A percentile compares a stretch with the other conserved stretches of the same genome.
These are phyloP conservation scores for Lateolabrax maculatus DNA, from an alignment of 2,797 vertebrate species.

Conservation along the genomic window DNA sequence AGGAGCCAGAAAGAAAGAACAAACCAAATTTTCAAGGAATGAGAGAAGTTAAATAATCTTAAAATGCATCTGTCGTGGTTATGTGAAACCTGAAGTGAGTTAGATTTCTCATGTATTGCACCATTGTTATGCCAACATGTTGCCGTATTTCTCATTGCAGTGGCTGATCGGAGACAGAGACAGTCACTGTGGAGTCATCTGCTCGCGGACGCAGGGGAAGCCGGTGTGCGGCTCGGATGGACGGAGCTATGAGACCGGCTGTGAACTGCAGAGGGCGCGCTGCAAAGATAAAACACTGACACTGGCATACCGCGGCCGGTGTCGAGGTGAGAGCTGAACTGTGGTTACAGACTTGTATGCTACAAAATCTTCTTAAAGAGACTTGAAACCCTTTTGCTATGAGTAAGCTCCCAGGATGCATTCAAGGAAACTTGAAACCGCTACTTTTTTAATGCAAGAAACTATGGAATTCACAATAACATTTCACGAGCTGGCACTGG, in stretches of 20 bases:
- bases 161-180: conserved; percentile 97
- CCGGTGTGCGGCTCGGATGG: conserved; percentile 96
- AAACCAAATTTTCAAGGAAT: conserved; percentile 19
- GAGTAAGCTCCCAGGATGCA: neutral
- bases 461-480: neutral
- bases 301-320: conserved; percentile 91
- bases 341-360: fast-evolving
- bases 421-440: conserved; percentile 11
- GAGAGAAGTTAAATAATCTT: neutral
- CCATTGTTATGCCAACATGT: conserved; percentile 3
- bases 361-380: neutral
- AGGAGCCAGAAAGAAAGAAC: conserved; percentile 29
- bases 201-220: conserved; percentile 90
- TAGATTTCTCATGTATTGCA: neutral
- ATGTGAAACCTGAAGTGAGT: neutral
- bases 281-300: conserved; percentile 92
- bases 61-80: neutral
- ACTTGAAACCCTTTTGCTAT: neutral
- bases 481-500: neutral
- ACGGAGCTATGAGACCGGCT: conserved; percentile 93
- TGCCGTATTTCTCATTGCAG: conserved; percentile 75
- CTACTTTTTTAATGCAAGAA: neutral
- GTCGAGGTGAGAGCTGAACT: conserved; percentile 89
- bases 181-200: conserved; percentile 90
- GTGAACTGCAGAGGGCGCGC: conserved; percentile 96